Evolutionary conservation across 2,888 invertebrate species (phyloP), one percentile per base, ranked within the genome.

Genomic region (Meganola albula): DNA sequence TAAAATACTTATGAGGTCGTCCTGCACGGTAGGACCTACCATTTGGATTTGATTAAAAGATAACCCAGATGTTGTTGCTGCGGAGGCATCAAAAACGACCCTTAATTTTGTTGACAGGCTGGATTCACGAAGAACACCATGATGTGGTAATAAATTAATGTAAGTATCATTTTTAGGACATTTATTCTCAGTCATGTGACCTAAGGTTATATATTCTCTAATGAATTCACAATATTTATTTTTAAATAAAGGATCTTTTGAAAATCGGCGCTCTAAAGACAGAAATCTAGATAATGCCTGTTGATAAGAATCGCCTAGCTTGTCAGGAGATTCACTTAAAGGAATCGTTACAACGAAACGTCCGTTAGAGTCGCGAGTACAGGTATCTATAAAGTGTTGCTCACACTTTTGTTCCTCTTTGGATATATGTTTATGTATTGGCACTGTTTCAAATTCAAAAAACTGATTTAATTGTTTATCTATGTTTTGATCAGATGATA

Each of bases 111-210:
- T 57, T 1, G 53, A 50, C 2, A 27, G 23, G 21, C 50, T 44
- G 4, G 37, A 25, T 6, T 48, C 43, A 4, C 45, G 37, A 4
- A 47, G 14, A 0, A 54, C 50, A 1, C 43, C 45, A 23, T 55
- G 55, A 27, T 55, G 55, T 4, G 53, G 52, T 27, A 59, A 31
- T 27, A 44, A 51, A 32, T 52, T n/a, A n/a, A n/a, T n/a, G n/a
- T n/a, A n/a, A n/a, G n/a, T n/a, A n/a, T n/a, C n/a, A n/a, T n/a
- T n/a, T 12, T n/a, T 12, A 24, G 12, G 12, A 24, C 12, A 12
- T 6, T 9, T 27, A 20, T 22, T 12, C 10, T 27, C 20, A 13
- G 22, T 33, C 37, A 41, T 37, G 9, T 41, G 34, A 6, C 41
- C 37, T 12, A 41, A 18, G 1, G 2, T 2, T 7, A 28, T 11